Evolutionary conservation across 1,140 invertebrate genomes (phyloP).

Genomic region (Holcopasites calliopsidis): DNA sequence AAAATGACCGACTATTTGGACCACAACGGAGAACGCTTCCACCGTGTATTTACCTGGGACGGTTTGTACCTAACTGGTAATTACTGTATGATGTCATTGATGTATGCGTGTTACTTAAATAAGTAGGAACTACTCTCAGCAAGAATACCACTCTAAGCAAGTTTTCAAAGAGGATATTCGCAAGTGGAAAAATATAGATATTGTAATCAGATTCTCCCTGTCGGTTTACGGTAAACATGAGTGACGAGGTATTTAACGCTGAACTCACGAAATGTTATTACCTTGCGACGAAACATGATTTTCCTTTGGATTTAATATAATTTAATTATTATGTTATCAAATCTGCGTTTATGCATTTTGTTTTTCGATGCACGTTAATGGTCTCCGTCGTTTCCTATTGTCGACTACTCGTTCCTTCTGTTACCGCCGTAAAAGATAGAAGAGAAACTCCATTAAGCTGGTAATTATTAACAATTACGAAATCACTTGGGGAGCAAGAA

Average conservation of each 20-base stretch:
- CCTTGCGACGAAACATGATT: too few relatives aligned
- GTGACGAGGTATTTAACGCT: too few relatives aligned
- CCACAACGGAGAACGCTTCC: not conserved
- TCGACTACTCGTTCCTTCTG: not conserved
- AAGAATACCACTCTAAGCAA: too few relatives aligned
- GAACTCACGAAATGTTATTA: too few relatives aligned
- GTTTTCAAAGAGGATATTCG: too few relatives aligned
- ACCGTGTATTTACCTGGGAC: conserved; percentile 3
- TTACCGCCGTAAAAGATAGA: not conserved
- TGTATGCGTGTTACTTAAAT: not conserved
- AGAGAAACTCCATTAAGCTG: not conserved
- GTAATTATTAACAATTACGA: conserved; percentile 27
- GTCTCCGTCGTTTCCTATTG: not conserved
- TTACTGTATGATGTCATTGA: not conserved
- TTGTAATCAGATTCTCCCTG: too few relatives aligned
- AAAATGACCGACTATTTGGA: conserved; percentile 18
- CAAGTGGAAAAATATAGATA: too few relatives aligned
- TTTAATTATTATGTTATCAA: too few relatives aligned
- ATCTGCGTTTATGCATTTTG: too few relatives aligned
- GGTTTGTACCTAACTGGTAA: not conserved
- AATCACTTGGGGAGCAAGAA: not conserved
- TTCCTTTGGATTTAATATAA: too few relatives aligned
- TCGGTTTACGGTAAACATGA: too few relatives aligned
- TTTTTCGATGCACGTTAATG: not conserved
- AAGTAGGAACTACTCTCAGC: not conserved